phyloP scores from a whole-genome alignment of 2,797 vertebrate genomes.

The Hozukius guyotensis region DNA sequence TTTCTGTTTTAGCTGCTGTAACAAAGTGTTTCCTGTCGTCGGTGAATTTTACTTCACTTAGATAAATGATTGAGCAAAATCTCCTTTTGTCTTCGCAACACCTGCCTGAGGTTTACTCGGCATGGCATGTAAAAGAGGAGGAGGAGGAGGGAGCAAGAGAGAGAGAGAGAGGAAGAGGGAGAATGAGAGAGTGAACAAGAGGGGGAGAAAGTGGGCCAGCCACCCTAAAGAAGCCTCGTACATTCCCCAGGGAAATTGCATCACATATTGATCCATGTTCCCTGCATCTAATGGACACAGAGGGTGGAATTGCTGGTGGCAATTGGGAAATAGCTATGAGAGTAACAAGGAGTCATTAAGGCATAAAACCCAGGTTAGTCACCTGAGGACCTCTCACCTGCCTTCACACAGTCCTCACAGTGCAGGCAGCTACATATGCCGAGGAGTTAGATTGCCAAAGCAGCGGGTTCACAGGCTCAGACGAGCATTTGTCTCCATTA shows the following conservation, averaged over 20 bases:
- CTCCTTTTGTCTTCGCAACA: constrained; percentile 37
- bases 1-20: constrained; percentile 51
- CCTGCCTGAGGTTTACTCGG: constrained; percentile 48
- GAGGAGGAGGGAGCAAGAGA: background rate
- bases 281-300: constrained; percentile 73
- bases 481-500: constrained; percentile 81
- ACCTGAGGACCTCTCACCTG: constrained; percentile 73
- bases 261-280: constrained; percentile 77
- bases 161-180: background rate
- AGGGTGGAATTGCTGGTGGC: constrained; percentile 70
- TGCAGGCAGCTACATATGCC: constrained; percentile 1
- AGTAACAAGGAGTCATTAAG: constrained; percentile 82
- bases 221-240: constrained; percentile 57
- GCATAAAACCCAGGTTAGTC: constrained; percentile 74
- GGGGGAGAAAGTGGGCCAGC: constrained; percentile 31
- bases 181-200: background rate
- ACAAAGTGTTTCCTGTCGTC: constrained; percentile 50
- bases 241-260: constrained; percentile 73
- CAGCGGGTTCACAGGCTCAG: constrained; percentile 60
- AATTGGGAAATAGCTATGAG: constrained; percentile 76
- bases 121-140: constrained; percentile 7
- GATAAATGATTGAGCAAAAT: constrained; percentile 55
- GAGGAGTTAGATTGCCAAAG: constrained; percentile 47
- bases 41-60: constrained; percentile 37
- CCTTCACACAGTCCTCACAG: constrained; percentile 41